These are phyloP conservation scores for Mellivora capensis DNA, from an alignment of 2,113 vertebrate species.

Conservation along the genomic window DNA sequence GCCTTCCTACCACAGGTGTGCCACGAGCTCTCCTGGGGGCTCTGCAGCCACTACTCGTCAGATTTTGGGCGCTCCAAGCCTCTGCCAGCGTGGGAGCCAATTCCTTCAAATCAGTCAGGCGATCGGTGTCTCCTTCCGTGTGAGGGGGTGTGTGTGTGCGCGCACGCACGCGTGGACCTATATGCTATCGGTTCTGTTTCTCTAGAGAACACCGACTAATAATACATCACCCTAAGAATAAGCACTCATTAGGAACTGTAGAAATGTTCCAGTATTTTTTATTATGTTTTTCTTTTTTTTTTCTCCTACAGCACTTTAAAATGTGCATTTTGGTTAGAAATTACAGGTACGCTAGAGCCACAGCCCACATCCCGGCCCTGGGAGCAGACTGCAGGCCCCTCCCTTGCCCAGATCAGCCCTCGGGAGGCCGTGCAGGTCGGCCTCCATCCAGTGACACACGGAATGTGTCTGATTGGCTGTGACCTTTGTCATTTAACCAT, in stretches of 20 bases:
- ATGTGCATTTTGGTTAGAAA: background rate
- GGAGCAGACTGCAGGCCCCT: background rate
- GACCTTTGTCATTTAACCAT: conserved; percentile 3
- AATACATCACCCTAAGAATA: background rate
- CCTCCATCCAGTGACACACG: fast-evolving
- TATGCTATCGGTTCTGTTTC: background rate
- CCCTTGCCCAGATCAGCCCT: background rate
- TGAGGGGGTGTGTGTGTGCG: background rate
- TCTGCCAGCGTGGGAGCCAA: fast-evolving
- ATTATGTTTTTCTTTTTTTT: background rate
- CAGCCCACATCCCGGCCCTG: fast-evolving
- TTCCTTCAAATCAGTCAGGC: background rate
- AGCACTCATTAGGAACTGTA: background rate
- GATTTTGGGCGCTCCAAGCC: background rate
- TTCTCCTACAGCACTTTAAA: background rate
- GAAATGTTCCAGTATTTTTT: background rate
- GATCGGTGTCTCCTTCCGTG: too few relatives aligned
- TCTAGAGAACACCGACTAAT: background rate
- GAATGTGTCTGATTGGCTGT: background rate
- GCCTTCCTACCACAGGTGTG: background rate
- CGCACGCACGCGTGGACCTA: too few relatives aligned
- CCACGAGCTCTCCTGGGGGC: background rate
- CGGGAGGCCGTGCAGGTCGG: background rate
- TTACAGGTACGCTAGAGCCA: fast-evolving
- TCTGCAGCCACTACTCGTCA: fast-evolving